Percentiles rank a stretch among this genome's conserved stretches.
phyloP scores from a whole-genome alignment of 2,888 invertebrate genomes.

The Mesochorus sp. region DNA sequence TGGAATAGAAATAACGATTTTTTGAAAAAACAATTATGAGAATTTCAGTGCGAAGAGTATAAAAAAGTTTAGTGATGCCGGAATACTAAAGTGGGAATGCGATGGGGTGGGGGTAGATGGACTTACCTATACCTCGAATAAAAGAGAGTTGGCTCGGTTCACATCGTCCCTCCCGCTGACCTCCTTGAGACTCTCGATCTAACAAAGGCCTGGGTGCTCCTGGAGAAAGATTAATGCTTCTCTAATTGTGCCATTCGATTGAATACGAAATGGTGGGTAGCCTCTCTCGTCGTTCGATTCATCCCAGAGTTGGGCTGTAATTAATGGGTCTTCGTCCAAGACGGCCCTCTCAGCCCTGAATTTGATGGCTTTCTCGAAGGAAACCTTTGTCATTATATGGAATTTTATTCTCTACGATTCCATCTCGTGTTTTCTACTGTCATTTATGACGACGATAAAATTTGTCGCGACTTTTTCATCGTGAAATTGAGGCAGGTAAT shows the following conservation, averaged over 20 bases:
- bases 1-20: conserved; percentile 17
- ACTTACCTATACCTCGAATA: conserved; percentile 26
- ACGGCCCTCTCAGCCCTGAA: conserved; percentile 18
- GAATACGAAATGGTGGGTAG: conserved; percentile 55
- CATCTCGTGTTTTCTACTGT: background rate
- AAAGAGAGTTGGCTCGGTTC: conserved; percentile 47
- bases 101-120: background rate
- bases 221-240: conserved; percentile 58
- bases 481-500: too few species aligned
- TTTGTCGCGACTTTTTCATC: too few species aligned
- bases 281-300: conserved; percentile 49
- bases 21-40: conserved; percentile 28
- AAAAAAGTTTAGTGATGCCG: conserved; percentile 49
- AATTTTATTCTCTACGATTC: too few species aligned
- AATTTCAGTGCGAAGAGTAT: conserved; percentile 10
- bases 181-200: conserved; percentile 34
- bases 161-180: conserved; percentile 30
- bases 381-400: conserved; percentile 1
- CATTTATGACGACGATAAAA: too few species aligned
- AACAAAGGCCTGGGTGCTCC: conserved; percentile 36
- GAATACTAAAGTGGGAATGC: conserved; percentile 30
- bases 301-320: conserved; percentile 40
- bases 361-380: conserved; percentile 32
- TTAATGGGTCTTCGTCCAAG: conserved; percentile 52
- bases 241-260: conserved; percentile 63